Base-by-base conservation (phyloP, 2,113 vertebrate species). In the Sciurus niger region DNA sequence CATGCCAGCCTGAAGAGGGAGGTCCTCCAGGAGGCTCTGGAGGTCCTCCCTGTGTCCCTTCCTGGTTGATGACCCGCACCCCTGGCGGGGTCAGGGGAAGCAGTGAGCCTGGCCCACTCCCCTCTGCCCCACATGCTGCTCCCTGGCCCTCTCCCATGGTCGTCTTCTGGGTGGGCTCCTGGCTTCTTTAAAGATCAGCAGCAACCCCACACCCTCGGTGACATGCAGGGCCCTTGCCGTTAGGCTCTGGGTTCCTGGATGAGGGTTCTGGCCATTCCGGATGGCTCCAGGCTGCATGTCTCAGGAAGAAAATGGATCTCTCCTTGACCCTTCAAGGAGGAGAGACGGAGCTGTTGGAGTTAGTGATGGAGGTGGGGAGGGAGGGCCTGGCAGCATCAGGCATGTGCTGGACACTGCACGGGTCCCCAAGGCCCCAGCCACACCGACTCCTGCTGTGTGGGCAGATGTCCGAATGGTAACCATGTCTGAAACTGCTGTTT, bases 401-500 rank as follows among this genome's bases (percentile, higher is more conserved):
- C 7, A 28, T 3, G 1, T 5, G 86, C 80, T 5, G 22, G 70
- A 13, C 87, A 12, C 25, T 3, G 12, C 8, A 25, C 7, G 17
- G 0, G 14, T 67, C 34, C 2, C 43, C 5, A 43, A 20, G 22
- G 28, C 9, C 72, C 28, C 51, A 8, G 11, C 53, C 4, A 7
- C 20, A 2, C 24, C 1, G 4, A 4, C 30, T 22, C 18, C 6
- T 8, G 55, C 46, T 0, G 18, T 0, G 1, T 17, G 6, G 53
- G 85, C 16, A 3, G 48, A 2, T 4, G 4, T 46, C 3, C 1
- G n/a, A 1, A 16, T 2, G 4, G 22, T 14, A 2, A 18, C 43
- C 20, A 0, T 6, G 16, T 82, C 48, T 58, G 4, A 37, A n/a
- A 18, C 1, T 14, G 53, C 46, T 67, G 9, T 22, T 89, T 80